phyloP scores from a whole-genome alignment of 2,113 vertebrate genomes.

The Pangasianodon hypophthalmus region DNA sequence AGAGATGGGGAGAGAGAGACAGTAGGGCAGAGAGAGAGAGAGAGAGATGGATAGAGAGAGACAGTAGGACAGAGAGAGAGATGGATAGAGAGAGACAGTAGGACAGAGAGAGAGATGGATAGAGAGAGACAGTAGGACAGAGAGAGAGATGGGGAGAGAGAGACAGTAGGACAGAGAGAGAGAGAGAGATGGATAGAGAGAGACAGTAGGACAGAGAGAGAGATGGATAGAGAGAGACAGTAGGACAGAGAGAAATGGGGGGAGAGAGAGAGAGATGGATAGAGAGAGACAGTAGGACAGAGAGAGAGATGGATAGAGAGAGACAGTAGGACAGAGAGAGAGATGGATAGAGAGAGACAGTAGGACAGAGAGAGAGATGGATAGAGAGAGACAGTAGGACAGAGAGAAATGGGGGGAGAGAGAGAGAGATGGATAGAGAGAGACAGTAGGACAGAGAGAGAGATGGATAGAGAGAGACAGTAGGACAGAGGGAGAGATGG shows the following conservation, averaged over 20 bases:
- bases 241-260: neutral
- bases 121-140: neutral
- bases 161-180: neutral
- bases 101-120: too few relatives aligned
- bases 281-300: neutral
- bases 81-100: too few relatives aligned
- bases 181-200: neutral
- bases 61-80: too few relatives aligned
- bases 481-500: neutral
- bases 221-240: neutral
- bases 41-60: too few relatives aligned
- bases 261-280: neutral
- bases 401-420: neutral
- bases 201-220: neutral
- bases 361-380: neutral
- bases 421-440: neutral
- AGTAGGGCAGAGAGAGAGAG: too few relatives aligned
- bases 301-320: neutral
- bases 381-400: neutral
- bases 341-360: neutral
- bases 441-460: neutral
- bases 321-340: neutral
- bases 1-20: too few relatives aligned
- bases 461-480: neutral
- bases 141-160: neutral